phyloP scores from a whole-genome alignment of 2,888 invertebrate species.

The Plusia festucae region DNA sequence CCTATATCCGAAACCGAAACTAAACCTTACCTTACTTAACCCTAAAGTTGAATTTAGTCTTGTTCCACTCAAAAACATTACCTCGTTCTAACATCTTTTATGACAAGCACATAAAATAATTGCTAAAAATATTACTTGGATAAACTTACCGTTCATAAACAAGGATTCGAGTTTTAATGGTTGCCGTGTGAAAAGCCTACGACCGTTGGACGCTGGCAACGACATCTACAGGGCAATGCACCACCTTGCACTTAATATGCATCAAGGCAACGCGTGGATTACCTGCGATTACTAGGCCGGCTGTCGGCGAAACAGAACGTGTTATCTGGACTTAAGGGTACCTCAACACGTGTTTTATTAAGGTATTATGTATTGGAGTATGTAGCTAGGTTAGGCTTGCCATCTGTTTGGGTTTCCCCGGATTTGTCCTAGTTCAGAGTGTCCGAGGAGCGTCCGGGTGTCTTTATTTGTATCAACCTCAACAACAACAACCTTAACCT shows the following conservation, averaged over 20 bases:
- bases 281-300: slow-evolving; percentile 53
- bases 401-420: too few relatives aligned
- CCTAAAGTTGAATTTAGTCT: too few relatives aligned
- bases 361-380: neutral
- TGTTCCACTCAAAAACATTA: too few relatives aligned
- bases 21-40: too few relatives aligned
- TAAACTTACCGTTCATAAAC: neutral
- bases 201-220: slow-evolving; percentile 63
- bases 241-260: slow-evolving; percentile 86
- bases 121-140: too few relatives aligned
- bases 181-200: slow-evolving; percentile 52
- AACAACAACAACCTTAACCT: too few relatives aligned
- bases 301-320: slow-evolving; percentile 36
- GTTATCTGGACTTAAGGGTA: slow-evolving; percentile 40
- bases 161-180: slow-evolving; percentile 28
- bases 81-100: too few relatives aligned
- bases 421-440: too few relatives aligned
- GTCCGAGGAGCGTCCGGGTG: too few relatives aligned
- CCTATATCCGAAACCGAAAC: too few relatives aligned
- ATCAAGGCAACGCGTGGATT: slow-evolving; percentile 72
- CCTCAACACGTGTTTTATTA: slow-evolving; percentile 21
- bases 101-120: too few relatives aligned
- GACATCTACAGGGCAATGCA: slow-evolving; percentile 80
- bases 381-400: neutral
- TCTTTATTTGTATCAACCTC: too few relatives aligned